Conservation (phyloP, 2,888 invertebrate genomes). For the Plutella xylostella region DNA sequence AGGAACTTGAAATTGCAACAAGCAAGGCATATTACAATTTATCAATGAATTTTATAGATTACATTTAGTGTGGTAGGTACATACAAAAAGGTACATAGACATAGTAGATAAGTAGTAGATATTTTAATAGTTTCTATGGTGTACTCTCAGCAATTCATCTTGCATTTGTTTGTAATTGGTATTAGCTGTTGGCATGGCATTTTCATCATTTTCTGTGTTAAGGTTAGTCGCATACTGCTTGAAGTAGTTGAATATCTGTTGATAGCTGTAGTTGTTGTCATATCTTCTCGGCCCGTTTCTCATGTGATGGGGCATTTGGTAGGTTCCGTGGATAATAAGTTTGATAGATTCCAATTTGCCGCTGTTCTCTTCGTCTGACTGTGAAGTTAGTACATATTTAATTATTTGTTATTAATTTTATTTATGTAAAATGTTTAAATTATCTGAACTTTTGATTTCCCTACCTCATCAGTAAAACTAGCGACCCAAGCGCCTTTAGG, state of each 20-base stretch:
- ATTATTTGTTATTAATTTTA: not conserved
- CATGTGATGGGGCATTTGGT: slow-evolving; percentile 73
- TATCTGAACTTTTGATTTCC: not conserved
- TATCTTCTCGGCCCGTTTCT: slow-evolving; percentile 64
- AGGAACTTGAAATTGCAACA: too few relatives aligned
- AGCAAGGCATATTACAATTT: too few relatives aligned
- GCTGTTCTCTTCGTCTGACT: slow-evolving; percentile 54
- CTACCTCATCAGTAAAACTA: slow-evolving; percentile 58
- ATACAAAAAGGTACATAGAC: too few relatives aligned
- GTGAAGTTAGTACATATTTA: slow-evolving; percentile 10
- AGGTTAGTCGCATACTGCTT: not conserved
- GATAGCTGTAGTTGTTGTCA: slow-evolving; percentile 56
- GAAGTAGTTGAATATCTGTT: slow-evolving; percentile 9
- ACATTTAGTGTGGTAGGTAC: too few relatives aligned
- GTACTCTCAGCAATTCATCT: slow-evolving; percentile 42
- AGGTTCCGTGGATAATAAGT: slow-evolving; percentile 81
- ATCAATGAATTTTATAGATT: too few relatives aligned
- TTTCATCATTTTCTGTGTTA: not conserved
- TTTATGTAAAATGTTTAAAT: not conserved
- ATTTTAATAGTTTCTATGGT: slow-evolving; percentile 36
- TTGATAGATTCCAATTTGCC: slow-evolving; percentile 71
- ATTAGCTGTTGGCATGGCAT: not conserved
- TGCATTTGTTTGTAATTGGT: slow-evolving; percentile 35
- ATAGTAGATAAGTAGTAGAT: too few relatives aligned
- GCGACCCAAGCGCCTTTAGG: slow-evolving; percentile 78